Evolutionary conservation across 2,797 vertebrate genomes (phyloP).

Genomic region (Schizopygopsis malacanthus): DNA sequence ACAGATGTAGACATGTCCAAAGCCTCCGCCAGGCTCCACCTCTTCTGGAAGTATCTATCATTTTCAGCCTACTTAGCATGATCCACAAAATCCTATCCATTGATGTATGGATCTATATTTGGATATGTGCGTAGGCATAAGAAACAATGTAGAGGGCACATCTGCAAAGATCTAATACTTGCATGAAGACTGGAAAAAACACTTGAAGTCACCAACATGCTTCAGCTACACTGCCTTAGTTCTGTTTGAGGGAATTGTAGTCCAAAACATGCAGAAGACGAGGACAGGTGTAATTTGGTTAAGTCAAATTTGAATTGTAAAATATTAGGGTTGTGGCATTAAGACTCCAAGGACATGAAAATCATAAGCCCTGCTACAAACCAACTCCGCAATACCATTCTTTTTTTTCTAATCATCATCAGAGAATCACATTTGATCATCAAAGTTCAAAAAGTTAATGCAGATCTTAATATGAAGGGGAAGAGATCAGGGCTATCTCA

Average conservation of each 20-base stretch:
- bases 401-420: too few species aligned
- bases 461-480: too few species aligned
- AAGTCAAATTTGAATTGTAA: constrained; percentile 11
- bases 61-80: constrained; percentile 50
- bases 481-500: not conserved
- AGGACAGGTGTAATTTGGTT: not conserved
- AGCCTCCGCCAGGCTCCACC: not conserved
- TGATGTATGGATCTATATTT: constrained; percentile 64
- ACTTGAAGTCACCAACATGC: not conserved
- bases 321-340: not conserved
- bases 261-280: not conserved
- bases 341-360: not conserved
- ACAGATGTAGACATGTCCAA: not conserved
- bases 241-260: not conserved
- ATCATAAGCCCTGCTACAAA: not conserved
- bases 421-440: not conserved
- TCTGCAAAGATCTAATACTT: constrained; percentile 28
- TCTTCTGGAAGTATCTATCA: constrained; percentile 33
- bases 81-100: constrained; percentile 36
- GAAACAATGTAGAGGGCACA: constrained; percentile 43
- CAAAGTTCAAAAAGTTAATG: not conserved
- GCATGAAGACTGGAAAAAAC: constrained; percentile 17
- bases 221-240: not conserved
- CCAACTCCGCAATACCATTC: not conserved
- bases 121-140: constrained; percentile 61